Conservation (phyloP, 1,140 invertebrate species). For the Frieseomelitta varia region DNA sequence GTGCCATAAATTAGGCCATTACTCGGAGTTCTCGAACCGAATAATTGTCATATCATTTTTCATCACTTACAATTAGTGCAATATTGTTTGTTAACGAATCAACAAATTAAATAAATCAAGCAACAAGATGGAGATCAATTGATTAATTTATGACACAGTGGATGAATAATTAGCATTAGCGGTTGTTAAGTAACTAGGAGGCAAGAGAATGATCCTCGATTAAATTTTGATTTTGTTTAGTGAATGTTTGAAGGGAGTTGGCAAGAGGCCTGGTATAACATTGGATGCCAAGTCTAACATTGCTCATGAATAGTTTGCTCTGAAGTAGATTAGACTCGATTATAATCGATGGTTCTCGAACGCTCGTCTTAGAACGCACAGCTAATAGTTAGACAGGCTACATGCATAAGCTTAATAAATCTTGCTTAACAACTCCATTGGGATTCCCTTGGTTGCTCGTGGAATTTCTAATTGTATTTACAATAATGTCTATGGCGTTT, state of each 20-base stretch:
- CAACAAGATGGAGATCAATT: too few species aligned
- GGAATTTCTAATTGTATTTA: neutral
- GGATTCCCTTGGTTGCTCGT: neutral
- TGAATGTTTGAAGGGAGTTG: neutral
- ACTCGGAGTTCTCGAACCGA: too few species aligned
- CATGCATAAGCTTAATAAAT: neutral
- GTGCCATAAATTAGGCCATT: too few species aligned
- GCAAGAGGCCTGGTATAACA: neutral
- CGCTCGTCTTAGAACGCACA: neutral
- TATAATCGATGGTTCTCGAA: slow-evolving; percentile 19
- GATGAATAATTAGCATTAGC: neutral
- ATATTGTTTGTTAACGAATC: too few species aligned
- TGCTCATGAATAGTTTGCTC: neutral
- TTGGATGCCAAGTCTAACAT: neutral
- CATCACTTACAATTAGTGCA: too few species aligned
- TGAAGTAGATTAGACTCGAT: slow-evolving; percentile 4
- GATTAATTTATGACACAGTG: too few species aligned
- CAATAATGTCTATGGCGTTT: neutral
- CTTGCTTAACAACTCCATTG: neutral
- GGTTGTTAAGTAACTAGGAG: neutral
- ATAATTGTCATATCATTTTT: too few species aligned
- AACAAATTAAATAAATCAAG: too few species aligned
- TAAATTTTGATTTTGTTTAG: neutral
- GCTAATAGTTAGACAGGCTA: neutral
- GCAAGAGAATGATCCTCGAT: neutral